Conservation (phyloP, 2,113 vertebrate genomes). For the Camelus dromedarius region DNA sequence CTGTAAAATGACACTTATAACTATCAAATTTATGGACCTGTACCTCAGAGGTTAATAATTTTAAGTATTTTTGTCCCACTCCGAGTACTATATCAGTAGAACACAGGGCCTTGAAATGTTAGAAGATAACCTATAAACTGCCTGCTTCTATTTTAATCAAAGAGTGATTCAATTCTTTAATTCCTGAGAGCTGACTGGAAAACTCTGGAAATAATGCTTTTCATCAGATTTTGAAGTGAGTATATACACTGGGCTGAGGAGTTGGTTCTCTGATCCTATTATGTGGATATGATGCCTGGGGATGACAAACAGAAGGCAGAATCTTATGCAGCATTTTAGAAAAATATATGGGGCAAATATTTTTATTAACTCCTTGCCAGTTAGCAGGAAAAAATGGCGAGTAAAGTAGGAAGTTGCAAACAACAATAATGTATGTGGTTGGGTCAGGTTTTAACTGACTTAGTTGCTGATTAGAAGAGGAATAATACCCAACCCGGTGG, state of each 20-base stretch:
- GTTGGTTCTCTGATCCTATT: not conserved
- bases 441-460: not conserved
- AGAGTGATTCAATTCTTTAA: slow-evolving; percentile 18
- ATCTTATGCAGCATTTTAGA: not conserved
- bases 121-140: not conserved
- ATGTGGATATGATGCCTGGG: not conserved
- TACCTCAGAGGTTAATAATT: not conserved
- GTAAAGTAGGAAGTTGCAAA: slow-evolving; percentile 20
- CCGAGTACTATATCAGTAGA: slow-evolving; percentile 21
- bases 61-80: not conserved
- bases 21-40: not conserved
- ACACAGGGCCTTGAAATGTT: not conserved
- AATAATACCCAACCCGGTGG: not conserved
- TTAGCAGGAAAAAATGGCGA: slow-evolving; percentile 22
- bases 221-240: not conserved
- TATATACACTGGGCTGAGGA: not conserved
- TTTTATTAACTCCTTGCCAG: slow-evolving; percentile 33
- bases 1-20: slow-evolving; percentile 18
- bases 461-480: not conserved
- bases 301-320: not conserved
- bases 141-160: slow-evolving; percentile 31
- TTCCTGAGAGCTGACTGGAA: not conserved
- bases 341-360: not conserved
- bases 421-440: not conserved
- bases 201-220: not conserved